A percentile compares a stretch with the other conserved stretches of the same genome.
Evolutionary conservation across 2,113 vertebrate genomes (phyloP).

Genomic region (Corythoichthys haematopterus): DNA sequence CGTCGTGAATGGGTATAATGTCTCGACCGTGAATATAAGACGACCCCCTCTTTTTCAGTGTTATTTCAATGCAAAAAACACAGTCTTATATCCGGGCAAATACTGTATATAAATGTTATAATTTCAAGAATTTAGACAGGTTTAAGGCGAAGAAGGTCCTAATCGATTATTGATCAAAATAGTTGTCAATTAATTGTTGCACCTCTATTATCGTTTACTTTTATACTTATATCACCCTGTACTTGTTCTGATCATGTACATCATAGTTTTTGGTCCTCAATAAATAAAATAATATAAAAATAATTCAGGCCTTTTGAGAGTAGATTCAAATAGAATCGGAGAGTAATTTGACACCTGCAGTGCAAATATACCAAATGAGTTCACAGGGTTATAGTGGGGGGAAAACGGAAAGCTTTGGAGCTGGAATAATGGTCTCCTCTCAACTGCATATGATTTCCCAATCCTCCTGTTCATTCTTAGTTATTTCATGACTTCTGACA

Average conservation of each 20-base stretch:
- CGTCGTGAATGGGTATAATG: too few relatives aligned
- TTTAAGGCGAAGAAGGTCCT: too few relatives aligned
- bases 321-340: background rate
- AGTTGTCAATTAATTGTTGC: too few relatives aligned
- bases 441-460: constrained; percentile 10
- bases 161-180: too few relatives aligned
- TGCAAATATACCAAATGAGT: background rate
- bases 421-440: constrained; percentile 20
- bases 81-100: too few relatives aligned
- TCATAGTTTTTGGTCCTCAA: background rate
- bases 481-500: constrained; percentile 29
- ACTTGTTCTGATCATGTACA: background rate
- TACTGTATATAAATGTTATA: too few relatives aligned
- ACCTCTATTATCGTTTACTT: too few relatives aligned
- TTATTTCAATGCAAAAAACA: too few relatives aligned
- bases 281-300: background rate
- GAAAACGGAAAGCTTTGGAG: constrained; percentile 24
- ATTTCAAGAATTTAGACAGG: too few relatives aligned
- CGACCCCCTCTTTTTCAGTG: too few relatives aligned
- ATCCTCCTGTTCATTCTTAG: constrained; percentile 9
- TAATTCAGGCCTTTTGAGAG: background rate
- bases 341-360: background rate
- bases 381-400: constrained; percentile 22
- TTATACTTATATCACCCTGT: background rate
- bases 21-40: too few relatives aligned